These are phyloP conservation scores for Bradypodion pumilum DNA, from an alignment of 2,797 vertebrate species.

Conservation along the genomic window DNA sequence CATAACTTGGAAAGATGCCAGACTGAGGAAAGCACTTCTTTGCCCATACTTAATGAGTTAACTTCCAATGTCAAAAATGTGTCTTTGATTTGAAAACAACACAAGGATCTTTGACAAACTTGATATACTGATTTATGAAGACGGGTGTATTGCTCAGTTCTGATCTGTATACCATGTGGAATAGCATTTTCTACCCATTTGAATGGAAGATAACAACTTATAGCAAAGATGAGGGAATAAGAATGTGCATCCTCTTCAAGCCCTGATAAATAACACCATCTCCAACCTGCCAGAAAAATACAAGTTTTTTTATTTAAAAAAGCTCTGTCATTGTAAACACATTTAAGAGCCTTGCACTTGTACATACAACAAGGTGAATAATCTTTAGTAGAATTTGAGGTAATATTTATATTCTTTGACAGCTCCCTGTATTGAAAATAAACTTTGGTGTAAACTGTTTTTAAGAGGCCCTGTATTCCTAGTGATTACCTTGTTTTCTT, in stretches of 20 bases:
- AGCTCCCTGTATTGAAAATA: not conserved
- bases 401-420: not conserved
- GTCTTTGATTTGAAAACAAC: constrained; percentile 58
- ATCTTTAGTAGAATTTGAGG: not conserved
- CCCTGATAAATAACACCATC: not conserved
- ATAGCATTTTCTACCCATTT: not conserved
- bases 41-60: not conserved
- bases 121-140: not conserved
- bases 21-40: constrained; percentile 40
- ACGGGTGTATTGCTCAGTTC: not conserved
- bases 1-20: constrained; percentile 37
- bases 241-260: not conserved
- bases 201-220: not conserved
- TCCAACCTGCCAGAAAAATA: not conserved
- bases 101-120: not conserved
- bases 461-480: too few species aligned
- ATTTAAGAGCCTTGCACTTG: not conserved
- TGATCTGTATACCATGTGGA: not conserved
- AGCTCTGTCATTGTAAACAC: too few species aligned
- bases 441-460: not conserved
- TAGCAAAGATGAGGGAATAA: not conserved
- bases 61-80: constrained; percentile 26
- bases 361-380: not conserved
- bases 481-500: too few species aligned
- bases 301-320: too few species aligned